Base-by-base conservation (phyloP, 1,140 invertebrate species). In the Zaprionus tsacasi region DNA sequence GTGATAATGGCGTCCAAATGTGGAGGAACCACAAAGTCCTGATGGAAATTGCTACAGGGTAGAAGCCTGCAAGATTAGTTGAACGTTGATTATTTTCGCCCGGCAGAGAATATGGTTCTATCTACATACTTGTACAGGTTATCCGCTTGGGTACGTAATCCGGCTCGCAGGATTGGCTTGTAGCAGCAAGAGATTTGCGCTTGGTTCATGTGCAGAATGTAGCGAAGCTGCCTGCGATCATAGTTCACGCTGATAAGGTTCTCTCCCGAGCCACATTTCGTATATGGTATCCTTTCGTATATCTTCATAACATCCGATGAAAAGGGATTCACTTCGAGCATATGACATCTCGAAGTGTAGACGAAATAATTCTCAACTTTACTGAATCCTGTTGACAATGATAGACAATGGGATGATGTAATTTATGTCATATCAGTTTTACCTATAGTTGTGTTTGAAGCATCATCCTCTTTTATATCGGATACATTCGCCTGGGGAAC, bases 271-370 rank as follows among this genome's bases (percentile, higher is more conserved):
- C 93, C 92, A 77, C 96, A 97, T 0, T 92, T 72, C n/a, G 95
- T 92, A 40, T 94, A 94, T 38, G 93, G 91, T 40, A 93, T 92
- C 45, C 93, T 93, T 17, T 93, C 93, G 17, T 95, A 94, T 63
- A 95, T 94, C 12, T 93, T 91, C 13, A 91, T 91, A 1, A 96
- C 94, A 45, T 95, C 95, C 2, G 93, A 83, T 73, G 96, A 94
- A 70, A 95, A 94, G 0, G 96, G 95, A 85, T 96, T 93, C 33
- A 95, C 92, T 30, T 95, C 94, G 0, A 95, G 94, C 79, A 97
- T 96, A 64, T 94, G 93, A 78, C 96, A 97, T 6, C 59, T 56
- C 1, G 71, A 25, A 7, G 75, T 80, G 12, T 77, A 66, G 6
- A 91, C 78, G 65, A 76, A 91, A 52, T 76, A 91, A 6, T 8